Conservation (phyloP, 2,113 vertebrate genomes). For the Axis porcinus region DNA sequence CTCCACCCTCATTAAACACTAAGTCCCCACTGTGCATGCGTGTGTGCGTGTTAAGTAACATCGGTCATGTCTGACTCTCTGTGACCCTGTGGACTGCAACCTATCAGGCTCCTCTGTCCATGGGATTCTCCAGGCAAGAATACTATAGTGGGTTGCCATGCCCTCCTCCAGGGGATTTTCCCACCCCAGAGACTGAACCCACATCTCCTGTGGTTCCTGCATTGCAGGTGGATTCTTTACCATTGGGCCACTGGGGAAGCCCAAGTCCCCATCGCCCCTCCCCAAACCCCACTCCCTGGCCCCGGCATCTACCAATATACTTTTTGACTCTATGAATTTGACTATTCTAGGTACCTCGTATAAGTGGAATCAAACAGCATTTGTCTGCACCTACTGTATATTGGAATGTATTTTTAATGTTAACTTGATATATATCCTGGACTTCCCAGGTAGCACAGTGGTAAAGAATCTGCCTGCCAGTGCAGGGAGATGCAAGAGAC, state of each 20-base stretch:
- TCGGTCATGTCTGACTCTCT: accelerated
- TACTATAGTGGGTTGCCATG: neutral
- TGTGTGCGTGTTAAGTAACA: accelerated
- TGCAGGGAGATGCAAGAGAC: neutral
- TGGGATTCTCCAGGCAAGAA: neutral
- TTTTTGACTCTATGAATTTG: neutral
- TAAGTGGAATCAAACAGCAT: neutral
- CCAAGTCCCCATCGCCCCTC: neutral
- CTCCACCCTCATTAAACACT: neutral
- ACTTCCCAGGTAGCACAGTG: neutral
- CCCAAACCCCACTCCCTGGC: neutral
- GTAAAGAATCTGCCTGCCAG: neutral
- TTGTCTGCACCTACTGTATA: neutral
- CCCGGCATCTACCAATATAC: neutral
- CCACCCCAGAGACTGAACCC: neutral
- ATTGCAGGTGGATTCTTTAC: neutral
- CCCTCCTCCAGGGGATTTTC: neutral
- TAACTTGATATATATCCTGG: neutral
- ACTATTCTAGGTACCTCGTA: neutral
- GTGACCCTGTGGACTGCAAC: neutral
- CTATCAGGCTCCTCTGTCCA: neutral
- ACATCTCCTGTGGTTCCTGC: neutral
- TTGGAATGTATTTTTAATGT: neutral
- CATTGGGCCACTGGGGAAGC: neutral
- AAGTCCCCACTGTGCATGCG: accelerated